These are phyloP conservation scores for Muschampia plurimacula DNA, from an alignment of 2,888 invertebrate genomes.

Conservation along the genomic window DNA sequence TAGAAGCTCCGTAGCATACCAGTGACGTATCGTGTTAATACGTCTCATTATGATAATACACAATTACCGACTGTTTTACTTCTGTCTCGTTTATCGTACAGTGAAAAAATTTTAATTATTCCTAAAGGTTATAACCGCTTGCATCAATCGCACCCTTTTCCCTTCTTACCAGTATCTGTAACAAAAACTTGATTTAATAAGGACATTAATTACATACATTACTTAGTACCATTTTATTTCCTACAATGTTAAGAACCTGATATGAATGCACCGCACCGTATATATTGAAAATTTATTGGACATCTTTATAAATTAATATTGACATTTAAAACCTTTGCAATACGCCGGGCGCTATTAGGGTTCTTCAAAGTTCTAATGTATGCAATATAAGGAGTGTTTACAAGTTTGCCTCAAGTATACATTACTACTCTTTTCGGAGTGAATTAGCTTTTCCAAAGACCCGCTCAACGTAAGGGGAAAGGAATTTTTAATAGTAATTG, in stretches of 20 bases:
- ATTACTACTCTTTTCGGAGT: constrained; percentile 12
- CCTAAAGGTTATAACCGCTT: constrained; percentile 4
- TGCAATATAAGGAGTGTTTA: not conserved
- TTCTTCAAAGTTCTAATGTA: not conserved
- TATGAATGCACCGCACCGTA: not conserved
- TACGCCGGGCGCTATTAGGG: constrained; percentile 8
- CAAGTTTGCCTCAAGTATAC: constrained; percentile 2
- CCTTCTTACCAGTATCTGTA: not conserved
- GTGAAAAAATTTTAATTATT: not conserved
- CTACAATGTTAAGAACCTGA: not conserved
- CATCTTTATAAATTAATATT: constrained; percentile 13
- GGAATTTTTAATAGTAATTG: constrained; percentile 16
- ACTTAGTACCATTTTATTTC: constrained; percentile 5
- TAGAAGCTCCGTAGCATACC: too few species aligned
- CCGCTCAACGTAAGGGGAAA: constrained; percentile 8
- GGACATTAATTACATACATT: constrained; percentile 9
- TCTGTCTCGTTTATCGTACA: not conserved
- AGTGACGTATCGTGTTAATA: too few species aligned
- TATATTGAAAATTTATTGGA: not conserved
- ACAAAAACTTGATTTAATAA: constrained; percentile 8
- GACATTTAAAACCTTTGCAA: constrained; percentile 9
- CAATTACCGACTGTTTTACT: not conserved
- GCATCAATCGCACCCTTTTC: not conserved
- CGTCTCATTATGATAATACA: too few species aligned
- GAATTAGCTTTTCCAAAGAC: constrained; percentile 1